Evolutionary conservation across 1,140 invertebrate species (phyloP), one percentile per base, ranked within the genome.

Genomic region (Littorina saxatilis): DNA sequence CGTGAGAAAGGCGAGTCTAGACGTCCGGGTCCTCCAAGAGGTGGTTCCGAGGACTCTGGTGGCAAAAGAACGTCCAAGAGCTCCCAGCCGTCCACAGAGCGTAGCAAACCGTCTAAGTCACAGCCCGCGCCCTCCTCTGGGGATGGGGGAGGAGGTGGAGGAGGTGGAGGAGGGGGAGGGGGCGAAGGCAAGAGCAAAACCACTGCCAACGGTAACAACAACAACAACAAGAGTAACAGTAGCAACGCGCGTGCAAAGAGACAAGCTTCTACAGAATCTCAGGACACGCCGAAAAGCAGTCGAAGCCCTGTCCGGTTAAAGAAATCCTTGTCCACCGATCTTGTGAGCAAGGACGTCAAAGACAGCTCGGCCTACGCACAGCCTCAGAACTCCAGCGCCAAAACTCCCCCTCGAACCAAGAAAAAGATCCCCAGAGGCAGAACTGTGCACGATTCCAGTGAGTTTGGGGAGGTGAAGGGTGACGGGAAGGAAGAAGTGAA

Each of bases 401-500:
- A 63, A 35, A 83, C 73, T 0, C 79, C 73, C 1, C 35, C 77
- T 29, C 35, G 77, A 37, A 55, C 61, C n/a, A 66, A 79, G 66
- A 80, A 78, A 40, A 83, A 78, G 27, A 66, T 81, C 1, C 58
- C 79, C 0, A 52, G 82, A n/a, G 82, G 82, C 15, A 74, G 80
- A n/a, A 78, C 75, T 32, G 82, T 80, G 32, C 82, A 81, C 37
- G 82, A 83, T n/a, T 66, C 63, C 17, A 55, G 75, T 13, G 82
- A 83, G 17, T 61, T 72, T 35, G 79, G 75, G 35, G 74, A 80
- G 27, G 70, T 72, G 61, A 61, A 77, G 13, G 72, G 76, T 5
- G n/a, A n/a, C n/a, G n/a, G n/a, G n/a, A n/a, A n/a, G n/a, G n/a
- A n/a, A n/a, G 72, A 81, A 32, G 79, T 72, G 23, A 27, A 29